Base-by-base conservation (phyloP, 1,140 invertebrate genomes). In the Anagrus nilaparvatae region DNA sequence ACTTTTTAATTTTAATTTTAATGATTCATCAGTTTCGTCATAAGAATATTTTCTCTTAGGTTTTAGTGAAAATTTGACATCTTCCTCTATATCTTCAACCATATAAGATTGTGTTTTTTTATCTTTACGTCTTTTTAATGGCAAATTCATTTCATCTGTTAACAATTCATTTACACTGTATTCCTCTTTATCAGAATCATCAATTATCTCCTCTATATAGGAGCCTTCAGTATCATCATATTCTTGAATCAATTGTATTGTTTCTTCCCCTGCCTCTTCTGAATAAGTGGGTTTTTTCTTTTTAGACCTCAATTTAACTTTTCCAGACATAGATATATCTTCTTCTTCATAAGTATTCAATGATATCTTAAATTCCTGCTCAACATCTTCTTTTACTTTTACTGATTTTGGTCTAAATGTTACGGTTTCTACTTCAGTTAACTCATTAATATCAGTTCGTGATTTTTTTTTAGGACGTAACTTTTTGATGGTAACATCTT, bases 301-400 rank as follows among this genome's bases (percentile, higher is more conserved):
- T 27, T 79, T 80, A 51, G 79, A 63, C 47, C 75, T 86, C n/a
- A 87, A 47, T 66, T 81, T 82, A 4, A 87, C 77, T 65, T 84
- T 87, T 43, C 82, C 81, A 9, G 81, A 79, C 76, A 88, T 81
- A 5, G 82, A 84, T 46, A 88, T 82, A 63, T 87, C 82, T 69
- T 87, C 84, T 67, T 88, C 85, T 32, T 83, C 82, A 60, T 87
- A 87, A 1, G 80, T 81, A 63, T 86, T 81, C 32, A 86, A 63
- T 19, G 82, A 80, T 49, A 88, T 87, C 58, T 81, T 86, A 57
- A 87, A 87, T 65, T 87, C 84, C 67, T 87, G 84, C 58, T 87
- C 84, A 6, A 87, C 80, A 54, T 87, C 82, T 67, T 87, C 83
- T 63, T 85, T 83, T 3, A 76, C 81, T 64, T 79, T 80, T 5